Evolutionary conservation across 1,140 invertebrate species (phyloP).

Genomic region (Microplitis demolitor): DNA sequence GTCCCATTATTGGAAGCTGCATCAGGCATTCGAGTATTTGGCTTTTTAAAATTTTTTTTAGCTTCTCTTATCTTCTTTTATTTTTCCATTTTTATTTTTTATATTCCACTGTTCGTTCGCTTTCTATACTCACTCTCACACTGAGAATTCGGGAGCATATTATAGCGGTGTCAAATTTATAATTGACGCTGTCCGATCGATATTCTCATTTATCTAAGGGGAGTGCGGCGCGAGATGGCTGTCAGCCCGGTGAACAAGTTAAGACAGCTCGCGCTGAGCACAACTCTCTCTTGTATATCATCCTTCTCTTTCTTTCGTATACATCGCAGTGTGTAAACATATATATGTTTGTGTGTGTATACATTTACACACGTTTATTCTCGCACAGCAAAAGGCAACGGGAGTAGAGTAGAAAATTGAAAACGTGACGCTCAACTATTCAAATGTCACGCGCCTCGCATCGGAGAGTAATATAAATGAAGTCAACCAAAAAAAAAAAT

Average conservation of each 20-base stretch:
- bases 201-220: constrained; percentile 60
- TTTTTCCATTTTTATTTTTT: constrained; percentile 21
- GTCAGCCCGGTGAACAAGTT: constrained; percentile 54
- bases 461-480: constrained; percentile 13
- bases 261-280: constrained; percentile 42
- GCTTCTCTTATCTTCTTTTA: not conserved
- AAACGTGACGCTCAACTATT: constrained; percentile 46
- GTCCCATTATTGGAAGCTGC: not conserved
- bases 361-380: constrained; percentile 11
- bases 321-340: not conserved
- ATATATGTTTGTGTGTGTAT: not conserved
- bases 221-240: constrained; percentile 43
- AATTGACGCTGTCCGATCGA: constrained; percentile 58
- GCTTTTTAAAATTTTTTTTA: not conserved
- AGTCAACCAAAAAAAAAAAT: not conserved
- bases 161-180: constrained; percentile 56
- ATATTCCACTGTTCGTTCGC: constrained; percentile 27
- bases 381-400: constrained; percentile 26
- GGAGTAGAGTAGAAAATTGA: constrained; percentile 57
- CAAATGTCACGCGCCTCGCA: constrained; percentile 13
- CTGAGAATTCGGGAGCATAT: constrained; percentile 43
- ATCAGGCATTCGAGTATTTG: not conserved
- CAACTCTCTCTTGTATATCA: not conserved
- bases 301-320: not conserved
- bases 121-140: not conserved